Evolutionary conservation across 1,140 invertebrate genomes (phyloP).

Genomic region (Ceratosolen solmsi): DNA sequence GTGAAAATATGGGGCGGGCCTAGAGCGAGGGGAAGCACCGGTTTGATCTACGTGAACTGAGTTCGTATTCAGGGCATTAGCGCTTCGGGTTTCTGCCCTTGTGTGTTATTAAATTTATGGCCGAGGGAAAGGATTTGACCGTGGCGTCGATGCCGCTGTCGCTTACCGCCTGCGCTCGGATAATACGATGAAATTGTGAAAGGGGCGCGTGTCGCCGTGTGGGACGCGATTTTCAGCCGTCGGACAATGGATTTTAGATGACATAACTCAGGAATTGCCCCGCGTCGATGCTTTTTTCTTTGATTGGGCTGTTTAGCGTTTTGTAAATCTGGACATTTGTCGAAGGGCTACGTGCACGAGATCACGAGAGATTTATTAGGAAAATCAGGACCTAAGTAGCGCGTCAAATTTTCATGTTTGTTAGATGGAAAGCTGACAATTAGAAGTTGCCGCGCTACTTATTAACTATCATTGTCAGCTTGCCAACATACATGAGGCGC

Average conservation of each 20-base stretch:
- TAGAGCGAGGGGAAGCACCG: not conserved
- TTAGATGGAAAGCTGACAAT: no score
- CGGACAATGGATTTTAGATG: slow-evolving; percentile 5
- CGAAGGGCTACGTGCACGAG: slow-evolving; percentile 5
- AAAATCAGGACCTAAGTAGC: not conserved
- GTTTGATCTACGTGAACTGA: no score
- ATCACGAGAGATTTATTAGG: not conserved
- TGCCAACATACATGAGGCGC: no score
- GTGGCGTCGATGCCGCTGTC: not conserved
- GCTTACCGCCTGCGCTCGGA: not conserved
- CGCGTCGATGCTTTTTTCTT: not conserved
- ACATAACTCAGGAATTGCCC: slow-evolving; percentile 37
- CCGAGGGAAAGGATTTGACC: slow-evolving; percentile 49
- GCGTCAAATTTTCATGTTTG: not conserved
- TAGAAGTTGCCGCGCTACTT: not conserved
- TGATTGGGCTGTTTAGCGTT: no score
- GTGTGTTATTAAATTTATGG: slow-evolving; percentile 58
- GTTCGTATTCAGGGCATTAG: slow-evolving; percentile 46
- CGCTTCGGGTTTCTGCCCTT: slow-evolving; percentile 45
- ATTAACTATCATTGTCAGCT: no score
- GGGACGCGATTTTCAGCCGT: not conserved
- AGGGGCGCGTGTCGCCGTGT: not conserved
- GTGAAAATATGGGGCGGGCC: slow-evolving; percentile 29
- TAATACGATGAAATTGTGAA: slow-evolving; percentile 16
- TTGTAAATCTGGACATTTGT: not conserved